Evolutionary conservation across 2,888 invertebrate genomes (phyloP).

Genomic region (Melinopterus prodromus): DNA sequence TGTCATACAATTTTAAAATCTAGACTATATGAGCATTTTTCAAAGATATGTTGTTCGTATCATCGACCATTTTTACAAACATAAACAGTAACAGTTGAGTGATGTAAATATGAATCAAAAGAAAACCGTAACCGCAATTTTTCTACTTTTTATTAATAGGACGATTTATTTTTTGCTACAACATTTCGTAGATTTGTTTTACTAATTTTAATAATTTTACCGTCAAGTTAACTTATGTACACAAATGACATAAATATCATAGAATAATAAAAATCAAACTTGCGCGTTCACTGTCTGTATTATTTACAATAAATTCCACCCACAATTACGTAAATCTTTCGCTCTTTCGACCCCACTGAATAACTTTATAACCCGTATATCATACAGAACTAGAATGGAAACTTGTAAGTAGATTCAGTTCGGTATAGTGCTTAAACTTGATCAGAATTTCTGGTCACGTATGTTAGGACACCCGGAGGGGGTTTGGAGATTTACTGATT

Average conservation of each 20-base stretch:
- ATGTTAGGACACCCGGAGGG: neutral
- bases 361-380: neutral
- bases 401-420: slow-evolving; percentile 4
- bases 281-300: neutral
- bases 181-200: too few species aligned
- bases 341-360: neutral
- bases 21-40: too few species aligned
- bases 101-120: too few species aligned
- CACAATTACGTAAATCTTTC: neutral
- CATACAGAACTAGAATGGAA: slow-evolving; percentile 4
- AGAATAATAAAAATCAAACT: neutral
- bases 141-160: too few species aligned
- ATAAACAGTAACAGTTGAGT: too few species aligned
- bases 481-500: slow-evolving; percentile 4
- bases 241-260: neutral
- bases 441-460: slow-evolving; percentile 4
- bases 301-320: neutral
- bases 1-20: too few species aligned
- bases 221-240: too few species aligned
- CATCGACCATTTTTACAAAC: too few species aligned
- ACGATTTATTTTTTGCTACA: too few species aligned
- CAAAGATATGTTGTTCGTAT: too few species aligned
- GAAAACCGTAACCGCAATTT: too few species aligned
- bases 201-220: too few species aligned
- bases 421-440: neutral